Evolutionary conservation across 2,888 invertebrate species (phyloP).

Genomic region (Caenorhabditis wallacei): DNA sequence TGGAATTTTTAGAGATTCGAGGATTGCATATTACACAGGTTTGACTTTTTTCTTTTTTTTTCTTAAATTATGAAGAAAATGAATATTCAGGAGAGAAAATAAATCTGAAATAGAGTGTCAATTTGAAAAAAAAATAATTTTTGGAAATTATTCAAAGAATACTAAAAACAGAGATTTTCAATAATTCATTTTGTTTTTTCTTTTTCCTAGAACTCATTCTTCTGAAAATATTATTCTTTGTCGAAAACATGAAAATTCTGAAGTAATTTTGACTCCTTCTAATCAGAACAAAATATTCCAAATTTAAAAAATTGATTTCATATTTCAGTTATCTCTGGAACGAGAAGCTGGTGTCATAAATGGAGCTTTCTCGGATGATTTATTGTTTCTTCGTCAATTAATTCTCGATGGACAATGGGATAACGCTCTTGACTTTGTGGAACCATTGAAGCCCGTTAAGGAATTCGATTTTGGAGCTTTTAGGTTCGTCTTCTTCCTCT

Average conservation of each 20-base stretch:
- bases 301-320: too few relatives aligned
- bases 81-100: too few relatives aligned
- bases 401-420: constrained; percentile 99
- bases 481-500: constrained; percentile 46
- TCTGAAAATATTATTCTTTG: too few relatives aligned
- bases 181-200: too few relatives aligned
- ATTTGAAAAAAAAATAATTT: neutral
- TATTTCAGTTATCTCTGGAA: constrained; percentile 86
- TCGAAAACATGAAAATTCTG: too few relatives aligned
- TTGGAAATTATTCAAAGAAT: neutral
- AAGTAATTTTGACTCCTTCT: too few relatives aligned
- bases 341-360: constrained; percentile 96
- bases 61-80: too few relatives aligned
- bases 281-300: too few relatives aligned
- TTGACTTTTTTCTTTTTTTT: constrained; percentile 82
- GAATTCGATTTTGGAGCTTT: constrained; percentile 87
- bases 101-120: too few relatives aligned
- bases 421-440: constrained; percentile 95
- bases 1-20: constrained; percentile 87
- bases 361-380: constrained; percentile 94
- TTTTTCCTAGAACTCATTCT: too few relatives aligned
- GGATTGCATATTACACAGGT: constrained; percentile 93
- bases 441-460: constrained; percentile 89
- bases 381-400: constrained; percentile 89
- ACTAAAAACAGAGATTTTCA: neutral